Conservation (phyloP, 2,888 invertebrate species). For the Caenorhabditis zanzibari region DNA sequence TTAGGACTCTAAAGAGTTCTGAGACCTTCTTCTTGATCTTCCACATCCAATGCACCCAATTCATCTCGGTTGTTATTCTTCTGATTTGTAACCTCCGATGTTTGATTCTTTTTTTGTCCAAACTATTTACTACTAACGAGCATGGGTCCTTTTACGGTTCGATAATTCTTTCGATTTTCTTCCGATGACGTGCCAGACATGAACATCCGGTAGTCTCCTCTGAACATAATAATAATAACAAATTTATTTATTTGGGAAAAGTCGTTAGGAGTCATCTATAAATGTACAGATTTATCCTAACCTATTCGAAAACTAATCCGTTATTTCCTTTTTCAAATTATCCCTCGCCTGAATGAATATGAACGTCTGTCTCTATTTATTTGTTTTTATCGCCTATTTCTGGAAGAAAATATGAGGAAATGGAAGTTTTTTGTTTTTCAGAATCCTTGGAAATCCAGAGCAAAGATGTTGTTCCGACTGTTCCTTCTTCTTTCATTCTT, state of each 20-base stretch:
- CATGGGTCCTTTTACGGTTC: conserved; percentile 41
- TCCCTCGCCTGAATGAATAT: neutral
- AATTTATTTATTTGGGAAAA: neutral
- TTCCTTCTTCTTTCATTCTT: conserved; percentile 42
- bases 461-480: conserved; percentile 52
- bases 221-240: neutral
- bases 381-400: conserved; percentile 1
- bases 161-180: conserved; percentile 14
- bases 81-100: conserved; percentile 23
- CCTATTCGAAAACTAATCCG: neutral
- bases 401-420: conserved; percentile 1
- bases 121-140: conserved; percentile 33
- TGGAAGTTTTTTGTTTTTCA: conserved; percentile 35
- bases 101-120: conserved; percentile 10
- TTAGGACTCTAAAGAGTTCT: neutral
- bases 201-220: conserved; percentile 27
- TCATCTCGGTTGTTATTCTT: conserved; percentile 2
- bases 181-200: conserved; percentile 13
- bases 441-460: conserved; percentile 33
- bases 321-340: neutral
- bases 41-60: neutral
- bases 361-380: conserved; percentile 7
- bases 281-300: neutral
- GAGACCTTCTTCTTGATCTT: neutral
- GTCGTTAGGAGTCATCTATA: neutral